Base-by-base conservation (phyloP, 2,888 invertebrate species). In the Drosophila paranaensis region DNA sequence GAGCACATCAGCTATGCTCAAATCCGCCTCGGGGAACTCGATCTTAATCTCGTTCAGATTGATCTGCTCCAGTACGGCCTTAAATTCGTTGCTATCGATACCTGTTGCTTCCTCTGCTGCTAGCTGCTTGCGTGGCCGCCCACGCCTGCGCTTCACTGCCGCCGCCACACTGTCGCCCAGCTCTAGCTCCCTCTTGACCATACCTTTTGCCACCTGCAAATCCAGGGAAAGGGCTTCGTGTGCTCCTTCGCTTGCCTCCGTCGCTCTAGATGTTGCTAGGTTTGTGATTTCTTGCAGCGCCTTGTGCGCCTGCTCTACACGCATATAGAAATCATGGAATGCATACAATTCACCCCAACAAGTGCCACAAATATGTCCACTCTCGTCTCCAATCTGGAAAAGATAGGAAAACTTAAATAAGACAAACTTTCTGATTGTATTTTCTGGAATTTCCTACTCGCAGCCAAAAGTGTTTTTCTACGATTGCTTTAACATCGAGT, bases 281-380 rank as follows among this genome's bases (percentile, higher is more conserved):
- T 61, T 54, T 25, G 14, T 37, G n/a, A 25, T 43, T 43, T 62
- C 35, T 16, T 27, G 8, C 0, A 85, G 66, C 1, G 42, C 25
- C 10, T 69, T 73, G 66, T 87, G 86, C 8, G 88, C 88, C 11
- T 77, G 73, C 48, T 90, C 84, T 3, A 91, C 83, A 30, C 71
- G 80, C 6, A 65, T 46, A 43, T 91, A 91, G 73, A 91, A 91
- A 25, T 77, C 79, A 70, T 91, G 91, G 70, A 91, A 91, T 35
- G 81, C 71, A 53, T 77, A 57, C 37, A 91, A 56, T 20, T 85
- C 74, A 9, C 74, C 63, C 91, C 91, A 91, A 48, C 91, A 91
- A 1, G 20, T 6, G 33, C 64, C 50, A 58, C 73, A 71, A 76
- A 91, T 67, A 81, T 84, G 71, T 5, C 75, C 79, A 16, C 6